A percentile compares a stretch with the other conserved stretches of the same genome.
These are phyloP conservation scores for Alsophila aescularia DNA, from an alignment of 2,888 invertebrate genomes.

Conservation along the genomic window DNA sequence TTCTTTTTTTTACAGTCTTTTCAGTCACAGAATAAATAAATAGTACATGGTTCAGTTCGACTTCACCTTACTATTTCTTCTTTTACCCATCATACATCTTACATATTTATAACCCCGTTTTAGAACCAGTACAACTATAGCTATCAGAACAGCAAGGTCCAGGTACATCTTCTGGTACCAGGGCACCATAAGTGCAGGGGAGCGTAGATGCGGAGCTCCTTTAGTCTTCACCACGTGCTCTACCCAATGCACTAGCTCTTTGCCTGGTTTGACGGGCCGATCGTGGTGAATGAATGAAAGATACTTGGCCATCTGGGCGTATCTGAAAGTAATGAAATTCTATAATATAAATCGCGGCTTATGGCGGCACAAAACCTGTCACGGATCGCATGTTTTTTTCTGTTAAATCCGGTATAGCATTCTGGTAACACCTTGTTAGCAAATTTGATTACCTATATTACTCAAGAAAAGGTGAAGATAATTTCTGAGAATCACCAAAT, in stretches of 20 bases:
- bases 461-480: too few relatives aligned
- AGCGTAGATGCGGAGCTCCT: conserved; percentile 56
- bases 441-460: too few relatives aligned
- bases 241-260: conserved; percentile 55
- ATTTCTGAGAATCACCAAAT: too few relatives aligned
- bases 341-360: neutral
- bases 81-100: neutral
- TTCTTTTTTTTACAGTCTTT: too few relatives aligned
- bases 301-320: conserved; percentile 45
- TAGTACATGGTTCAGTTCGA: neutral
- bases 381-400: too few relatives aligned
- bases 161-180: conserved; percentile 59
- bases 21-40: too few relatives aligned
- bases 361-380: too few relatives aligned
- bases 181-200: conserved; percentile 49
- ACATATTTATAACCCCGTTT: neutral
- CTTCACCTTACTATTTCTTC: neutral
- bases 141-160: conserved; percentile 38
- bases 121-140: conserved; percentile 1
- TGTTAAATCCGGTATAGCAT: too few relatives aligned
- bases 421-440: too few relatives aligned
- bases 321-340: conserved; percentile 42
- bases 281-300: conserved; percentile 54
- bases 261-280: conserved; percentile 47
- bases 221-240: conserved; percentile 52